Conservation (phyloP, 1,140 invertebrate genomes). For the Penaeus indicus region DNA sequence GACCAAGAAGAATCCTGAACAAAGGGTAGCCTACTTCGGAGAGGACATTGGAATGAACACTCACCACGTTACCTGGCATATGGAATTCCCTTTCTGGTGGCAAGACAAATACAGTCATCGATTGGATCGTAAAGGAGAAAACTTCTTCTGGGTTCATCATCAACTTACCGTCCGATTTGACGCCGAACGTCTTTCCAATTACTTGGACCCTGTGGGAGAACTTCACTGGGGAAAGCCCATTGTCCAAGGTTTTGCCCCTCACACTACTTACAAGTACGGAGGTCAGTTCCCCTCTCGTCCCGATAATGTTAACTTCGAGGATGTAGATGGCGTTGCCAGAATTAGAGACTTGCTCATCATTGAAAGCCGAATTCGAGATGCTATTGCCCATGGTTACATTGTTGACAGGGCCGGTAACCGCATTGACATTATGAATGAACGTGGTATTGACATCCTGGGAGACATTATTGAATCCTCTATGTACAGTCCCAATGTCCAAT, state of each 20-base stretch:
- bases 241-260: constrained; percentile 48
- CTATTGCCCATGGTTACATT: constrained; percentile 47
- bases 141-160: constrained; percentile 54
- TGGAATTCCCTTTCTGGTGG: constrained; percentile 57
- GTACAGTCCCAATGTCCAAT: constrained; percentile 5
- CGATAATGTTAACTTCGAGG: constrained; percentile 29
- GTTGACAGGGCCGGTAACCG: background rate
- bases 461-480: constrained; percentile 43
- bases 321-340: constrained; percentile 54
- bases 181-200: constrained; percentile 48
- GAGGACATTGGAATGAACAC: constrained; percentile 49
- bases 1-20: constrained; percentile 33
- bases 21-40: constrained; percentile 50
- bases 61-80: constrained; percentile 49
- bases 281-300: constrained; percentile 50
- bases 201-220: constrained; percentile 40
- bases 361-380: constrained; percentile 44
- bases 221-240: constrained; percentile 41
- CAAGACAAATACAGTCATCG: constrained; percentile 14
- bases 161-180: constrained; percentile 48
- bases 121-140: constrained; percentile 52
- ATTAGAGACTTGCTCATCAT: constrained; percentile 42
- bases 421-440: constrained; percentile 35
- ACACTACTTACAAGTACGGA: constrained; percentile 54
- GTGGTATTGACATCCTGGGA: constrained; percentile 41